Percentiles rank a stretch among this genome's conserved stretches.
These are phyloP conservation scores for Melikaiella ostensackeni DNA, from an alignment of 2,888 invertebrate species.

Conservation along the genomic window DNA sequence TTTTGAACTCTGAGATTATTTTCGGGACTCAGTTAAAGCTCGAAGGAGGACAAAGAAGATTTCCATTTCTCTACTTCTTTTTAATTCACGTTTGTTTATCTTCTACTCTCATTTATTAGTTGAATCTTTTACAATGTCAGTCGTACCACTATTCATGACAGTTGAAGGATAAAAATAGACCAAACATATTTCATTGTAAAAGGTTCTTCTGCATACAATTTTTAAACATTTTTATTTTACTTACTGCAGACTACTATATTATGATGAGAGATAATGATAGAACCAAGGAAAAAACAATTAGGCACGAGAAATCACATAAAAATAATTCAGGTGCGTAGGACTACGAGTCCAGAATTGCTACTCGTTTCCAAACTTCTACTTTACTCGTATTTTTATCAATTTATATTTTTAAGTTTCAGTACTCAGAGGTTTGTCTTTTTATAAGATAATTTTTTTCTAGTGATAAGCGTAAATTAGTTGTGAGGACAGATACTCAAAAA, in stretches of 20 bases:
- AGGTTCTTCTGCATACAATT: constrained; percentile 2
- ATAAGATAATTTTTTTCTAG: background rate
- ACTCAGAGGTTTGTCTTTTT: background rate
- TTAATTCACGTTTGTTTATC: background rate
- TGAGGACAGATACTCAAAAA: background rate
- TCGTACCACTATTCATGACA: background rate
- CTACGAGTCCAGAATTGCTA: background rate
- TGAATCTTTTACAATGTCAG: background rate
- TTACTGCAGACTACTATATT: constrained; percentile 39
- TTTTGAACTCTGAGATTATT: background rate
- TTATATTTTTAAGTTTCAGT: background rate
- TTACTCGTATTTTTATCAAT: background rate
- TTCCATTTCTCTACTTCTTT: background rate
- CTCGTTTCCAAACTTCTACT: constrained; percentile 13
- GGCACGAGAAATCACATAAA: constrained; percentile 32
- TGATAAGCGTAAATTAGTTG: background rate
- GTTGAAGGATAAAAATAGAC: background rate
- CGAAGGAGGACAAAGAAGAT: background rate
- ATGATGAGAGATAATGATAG: constrained; percentile 38
- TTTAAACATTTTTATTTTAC: constrained; percentile 35
- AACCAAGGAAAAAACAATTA: constrained; percentile 34
- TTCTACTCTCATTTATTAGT: background rate
- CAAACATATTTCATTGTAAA: background rate
- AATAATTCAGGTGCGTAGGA: constrained; percentile 37
- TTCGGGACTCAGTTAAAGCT: background rate